A percentile compares a stretch with the other conserved stretches of the same genome.
phyloP scores from a whole-genome alignment of 2,113 vertebrate genomes.

The Cyanoderma ruficeps region DNA sequence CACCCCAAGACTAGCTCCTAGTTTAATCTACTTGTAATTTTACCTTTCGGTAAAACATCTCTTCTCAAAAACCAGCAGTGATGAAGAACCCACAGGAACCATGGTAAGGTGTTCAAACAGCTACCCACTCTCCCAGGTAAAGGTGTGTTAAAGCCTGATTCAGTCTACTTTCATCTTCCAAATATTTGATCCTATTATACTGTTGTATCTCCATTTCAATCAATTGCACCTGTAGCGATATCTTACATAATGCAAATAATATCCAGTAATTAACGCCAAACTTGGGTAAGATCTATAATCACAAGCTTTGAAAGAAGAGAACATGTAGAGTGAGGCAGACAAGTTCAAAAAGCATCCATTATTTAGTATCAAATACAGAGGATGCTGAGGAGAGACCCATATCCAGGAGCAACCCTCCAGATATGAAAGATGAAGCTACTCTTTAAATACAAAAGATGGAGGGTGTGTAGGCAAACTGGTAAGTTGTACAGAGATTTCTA shows the following conservation, averaged over 20 bases:
- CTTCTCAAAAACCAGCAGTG: background rate
- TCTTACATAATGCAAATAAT: background rate
- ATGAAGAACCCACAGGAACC: background rate
- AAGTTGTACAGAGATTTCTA: background rate
- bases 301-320: background rate
- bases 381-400: background rate
- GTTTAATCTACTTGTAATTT: background rate
- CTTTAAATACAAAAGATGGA: background rate
- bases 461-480: background rate
- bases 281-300: background rate
- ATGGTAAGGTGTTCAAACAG: background rate
- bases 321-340: background rate
- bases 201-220: constrained; percentile 5
- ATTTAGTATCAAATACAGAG: background rate
- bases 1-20: background rate
- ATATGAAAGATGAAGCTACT: background rate
- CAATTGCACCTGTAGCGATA: background rate
- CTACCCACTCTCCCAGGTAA: background rate
- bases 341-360: background rate
- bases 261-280: constrained; percentile 18
- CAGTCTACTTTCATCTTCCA: background rate
- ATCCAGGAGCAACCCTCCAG: background rate
- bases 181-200: constrained; percentile 21
- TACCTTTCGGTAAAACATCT: background rate
- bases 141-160: background rate